These are phyloP conservation scores for Halocynthia roretzi DNA, from an alignment of 23 tunicate genomes.

Conservation along the genomic window DNA sequence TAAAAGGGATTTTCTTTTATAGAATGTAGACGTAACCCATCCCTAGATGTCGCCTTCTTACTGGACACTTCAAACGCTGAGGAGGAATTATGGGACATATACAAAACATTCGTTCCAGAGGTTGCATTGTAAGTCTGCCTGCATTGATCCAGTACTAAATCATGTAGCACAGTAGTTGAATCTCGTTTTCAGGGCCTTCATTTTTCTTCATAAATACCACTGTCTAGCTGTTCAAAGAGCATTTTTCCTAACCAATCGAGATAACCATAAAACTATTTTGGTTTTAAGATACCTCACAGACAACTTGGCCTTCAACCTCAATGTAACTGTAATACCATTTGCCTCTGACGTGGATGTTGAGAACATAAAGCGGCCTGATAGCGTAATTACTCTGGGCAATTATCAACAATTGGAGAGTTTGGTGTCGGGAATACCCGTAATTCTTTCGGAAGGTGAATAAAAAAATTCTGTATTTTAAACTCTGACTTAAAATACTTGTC, in stretches of 20 bases:
- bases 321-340: slow-evolving; percentile 3
- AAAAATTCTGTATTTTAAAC: too few relatives aligned
- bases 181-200: too few relatives aligned
- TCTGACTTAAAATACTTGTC: too few relatives aligned
- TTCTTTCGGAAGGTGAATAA: neutral
- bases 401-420: slow-evolving; percentile 7
- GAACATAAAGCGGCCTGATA: neutral
- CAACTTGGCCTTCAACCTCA: neutral
- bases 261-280: neutral
- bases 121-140: neutral
- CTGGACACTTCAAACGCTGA: slow-evolving; percentile 16
- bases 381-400: neutral
- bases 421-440: neutral
- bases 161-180: too few relatives aligned
- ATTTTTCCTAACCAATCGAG: neutral
- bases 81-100: slow-evolving; percentile 12
- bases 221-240: neutral
- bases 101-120: slow-evolving; percentile 3
- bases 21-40: slow-evolving; percentile 1
- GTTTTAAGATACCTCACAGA: slow-evolving; percentile 6
- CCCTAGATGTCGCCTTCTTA: neutral
- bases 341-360: slow-evolving; percentile 10
- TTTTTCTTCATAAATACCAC: neutral
- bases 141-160: too few relatives aligned
- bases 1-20: neutral